phyloP scores from a whole-genome alignment of 2,113 vertebrate genomes.

The Pseudonaja textilis region DNA sequence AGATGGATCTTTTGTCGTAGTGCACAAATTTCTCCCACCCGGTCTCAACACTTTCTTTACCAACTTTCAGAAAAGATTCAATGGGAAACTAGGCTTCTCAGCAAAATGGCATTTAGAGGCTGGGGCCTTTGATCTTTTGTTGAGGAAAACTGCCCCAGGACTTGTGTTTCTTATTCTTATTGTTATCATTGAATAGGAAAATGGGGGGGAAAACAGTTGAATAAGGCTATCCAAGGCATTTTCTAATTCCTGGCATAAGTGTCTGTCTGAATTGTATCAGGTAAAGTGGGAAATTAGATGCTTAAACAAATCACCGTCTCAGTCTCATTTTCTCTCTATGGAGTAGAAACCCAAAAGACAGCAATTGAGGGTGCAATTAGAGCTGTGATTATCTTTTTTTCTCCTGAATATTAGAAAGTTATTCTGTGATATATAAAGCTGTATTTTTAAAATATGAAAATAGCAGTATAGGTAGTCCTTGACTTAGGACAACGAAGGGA shows the following conservation, averaged over 20 bases:
- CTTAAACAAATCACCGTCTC: not conserved
- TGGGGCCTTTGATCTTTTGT: not conserved
- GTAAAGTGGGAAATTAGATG: not conserved
- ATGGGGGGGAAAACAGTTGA: not conserved
- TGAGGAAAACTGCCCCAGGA: not conserved
- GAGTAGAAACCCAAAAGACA: not conserved
- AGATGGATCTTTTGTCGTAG: not conserved
- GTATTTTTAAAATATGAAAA: not conserved
- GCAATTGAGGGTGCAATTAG: not conserved
- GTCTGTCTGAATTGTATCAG: not conserved
- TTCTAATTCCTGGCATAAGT: not conserved
- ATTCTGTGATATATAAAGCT: not conserved
- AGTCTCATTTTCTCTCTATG: not conserved
- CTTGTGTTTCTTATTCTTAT: not conserved
- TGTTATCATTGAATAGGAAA: not conserved
- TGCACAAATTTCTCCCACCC: not conserved
- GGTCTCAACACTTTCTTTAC: not conserved
- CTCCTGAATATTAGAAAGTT: not conserved
- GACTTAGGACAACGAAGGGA: not conserved
- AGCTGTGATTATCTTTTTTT: not conserved
- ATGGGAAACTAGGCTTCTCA: not conserved
- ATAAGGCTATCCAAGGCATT: not conserved
- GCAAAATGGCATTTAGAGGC: not conserved
- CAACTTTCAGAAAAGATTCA: not conserved
- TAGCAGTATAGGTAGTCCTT: not conserved